phyloP scores from a whole-genome alignment of 2,113 vertebrate genomes.

The Puma concolor region DNA sequence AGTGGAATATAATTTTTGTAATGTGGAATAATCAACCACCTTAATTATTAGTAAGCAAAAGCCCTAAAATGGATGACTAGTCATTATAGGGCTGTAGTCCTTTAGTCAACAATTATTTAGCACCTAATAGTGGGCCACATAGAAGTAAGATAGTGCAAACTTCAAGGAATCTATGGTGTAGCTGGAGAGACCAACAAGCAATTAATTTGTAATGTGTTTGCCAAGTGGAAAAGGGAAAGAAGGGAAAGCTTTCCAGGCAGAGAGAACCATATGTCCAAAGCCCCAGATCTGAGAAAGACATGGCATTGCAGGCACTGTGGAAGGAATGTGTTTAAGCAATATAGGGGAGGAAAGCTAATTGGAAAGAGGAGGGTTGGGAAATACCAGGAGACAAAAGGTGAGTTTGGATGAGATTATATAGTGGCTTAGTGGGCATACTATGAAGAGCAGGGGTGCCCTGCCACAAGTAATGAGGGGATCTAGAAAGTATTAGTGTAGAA shows the following conservation, averaged over 20 bases:
- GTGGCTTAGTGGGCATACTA: neutral
- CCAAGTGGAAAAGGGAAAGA: neutral
- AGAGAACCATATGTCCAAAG: neutral
- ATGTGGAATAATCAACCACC: neutral
- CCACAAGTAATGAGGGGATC: neutral
- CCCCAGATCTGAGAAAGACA: neutral
- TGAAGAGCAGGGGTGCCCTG: neutral
- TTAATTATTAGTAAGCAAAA: neutral
- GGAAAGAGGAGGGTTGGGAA: neutral
- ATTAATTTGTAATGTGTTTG: neutral
- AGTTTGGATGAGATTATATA: neutral
- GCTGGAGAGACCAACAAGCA: neutral
- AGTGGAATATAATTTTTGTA: neutral
- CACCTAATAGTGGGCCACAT: neutral
- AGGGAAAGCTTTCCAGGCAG: neutral
- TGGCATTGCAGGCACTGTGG: neutral
- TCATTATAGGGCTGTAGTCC: neutral
- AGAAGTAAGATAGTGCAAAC: neutral
- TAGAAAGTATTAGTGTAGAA: neutral
- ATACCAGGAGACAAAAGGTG: neutral
- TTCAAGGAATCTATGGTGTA: neutral
- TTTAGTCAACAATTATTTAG: neutral
- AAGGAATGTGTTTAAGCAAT: neutral
- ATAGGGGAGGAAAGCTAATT: neutral
- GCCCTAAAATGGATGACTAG: neutral